phyloP scores from a whole-genome alignment of 2,113 vertebrate species.

The Lonchura striata region DNA sequence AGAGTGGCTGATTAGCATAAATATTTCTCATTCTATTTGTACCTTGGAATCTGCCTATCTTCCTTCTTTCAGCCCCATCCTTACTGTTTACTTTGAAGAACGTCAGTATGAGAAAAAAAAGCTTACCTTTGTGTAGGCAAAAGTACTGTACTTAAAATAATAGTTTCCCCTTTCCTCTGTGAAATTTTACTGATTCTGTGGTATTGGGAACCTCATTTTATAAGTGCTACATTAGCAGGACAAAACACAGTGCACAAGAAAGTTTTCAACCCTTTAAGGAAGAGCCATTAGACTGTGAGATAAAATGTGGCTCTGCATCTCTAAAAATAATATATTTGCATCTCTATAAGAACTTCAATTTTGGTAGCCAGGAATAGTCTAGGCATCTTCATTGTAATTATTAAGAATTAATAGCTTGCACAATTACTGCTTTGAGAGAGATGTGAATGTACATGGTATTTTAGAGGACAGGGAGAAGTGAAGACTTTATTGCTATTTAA shows the following conservation, averaged over 20 bases:
- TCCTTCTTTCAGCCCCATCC: not conserved
- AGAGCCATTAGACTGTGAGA: not conserved
- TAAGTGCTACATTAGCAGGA: not conserved
- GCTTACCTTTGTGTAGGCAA: not conserved
- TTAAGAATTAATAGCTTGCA: constrained; percentile 31
- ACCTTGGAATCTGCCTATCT: not conserved
- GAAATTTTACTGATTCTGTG: not conserved
- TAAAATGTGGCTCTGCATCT: constrained; percentile 7
- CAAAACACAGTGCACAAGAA: not conserved
- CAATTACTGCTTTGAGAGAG: constrained; percentile 37
- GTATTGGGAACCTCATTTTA: not conserved
- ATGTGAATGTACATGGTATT: not conserved
- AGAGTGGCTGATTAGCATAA: not conserved
- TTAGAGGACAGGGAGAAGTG: not conserved
- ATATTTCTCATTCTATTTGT: not conserved
- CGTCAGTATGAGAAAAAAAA: not conserved
- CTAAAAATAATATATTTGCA: constrained; percentile 46
- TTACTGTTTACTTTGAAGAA: not conserved
- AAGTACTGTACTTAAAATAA: not conserved
- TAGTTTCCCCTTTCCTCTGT: not conserved
- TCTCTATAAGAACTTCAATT: constrained; percentile 15
- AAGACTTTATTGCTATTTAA: constrained; percentile 8
- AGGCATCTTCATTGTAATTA: constrained; percentile 33
- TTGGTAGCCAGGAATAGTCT: not conserved
- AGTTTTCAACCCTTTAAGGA: not conserved